Conservation (phyloP, 2,113 vertebrate species). For the Protomyctophum bolini region DNA sequence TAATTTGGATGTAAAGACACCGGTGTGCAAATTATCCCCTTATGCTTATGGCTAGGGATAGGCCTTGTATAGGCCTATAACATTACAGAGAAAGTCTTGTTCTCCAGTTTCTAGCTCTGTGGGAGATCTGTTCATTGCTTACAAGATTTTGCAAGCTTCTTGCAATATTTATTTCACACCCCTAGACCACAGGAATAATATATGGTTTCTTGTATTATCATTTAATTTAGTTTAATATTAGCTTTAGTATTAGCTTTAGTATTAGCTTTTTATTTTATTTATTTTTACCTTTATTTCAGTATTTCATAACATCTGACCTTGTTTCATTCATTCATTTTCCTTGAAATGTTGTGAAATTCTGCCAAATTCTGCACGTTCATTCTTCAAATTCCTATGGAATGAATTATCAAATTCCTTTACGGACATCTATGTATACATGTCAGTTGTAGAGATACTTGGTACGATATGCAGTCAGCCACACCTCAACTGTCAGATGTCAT, state of each 20-base stretch:
- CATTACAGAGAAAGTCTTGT: not conserved
- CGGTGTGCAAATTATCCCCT: too few species aligned
- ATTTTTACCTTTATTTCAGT: not conserved
- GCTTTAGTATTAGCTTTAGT: too few species aligned
- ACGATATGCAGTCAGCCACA: not conserved
- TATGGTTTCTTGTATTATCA: too few species aligned
- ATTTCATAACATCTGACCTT: not conserved
- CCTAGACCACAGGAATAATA: not conserved
- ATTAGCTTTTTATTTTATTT: not conserved
- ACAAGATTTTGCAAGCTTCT: slow-evolving; percentile 2
- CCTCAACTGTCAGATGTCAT: not conserved
- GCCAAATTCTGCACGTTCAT: not conserved
- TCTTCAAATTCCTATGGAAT: not conserved
- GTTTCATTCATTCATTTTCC: not conserved
- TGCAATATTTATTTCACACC: slow-evolving; percentile 16
- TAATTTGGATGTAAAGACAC: not conserved
- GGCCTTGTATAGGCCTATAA: not conserved
- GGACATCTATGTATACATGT: not conserved
- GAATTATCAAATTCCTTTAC: not conserved
- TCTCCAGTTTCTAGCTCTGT: not conserved
- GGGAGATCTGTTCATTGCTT: not conserved
- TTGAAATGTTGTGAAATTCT: not conserved
- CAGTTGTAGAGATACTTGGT: not conserved
- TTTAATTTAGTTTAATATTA: too few species aligned
- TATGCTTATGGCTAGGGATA: not conserved